Evolutionary conservation across 2,888 invertebrate species (phyloP).

Genomic region (Smittia sp.): DNA sequence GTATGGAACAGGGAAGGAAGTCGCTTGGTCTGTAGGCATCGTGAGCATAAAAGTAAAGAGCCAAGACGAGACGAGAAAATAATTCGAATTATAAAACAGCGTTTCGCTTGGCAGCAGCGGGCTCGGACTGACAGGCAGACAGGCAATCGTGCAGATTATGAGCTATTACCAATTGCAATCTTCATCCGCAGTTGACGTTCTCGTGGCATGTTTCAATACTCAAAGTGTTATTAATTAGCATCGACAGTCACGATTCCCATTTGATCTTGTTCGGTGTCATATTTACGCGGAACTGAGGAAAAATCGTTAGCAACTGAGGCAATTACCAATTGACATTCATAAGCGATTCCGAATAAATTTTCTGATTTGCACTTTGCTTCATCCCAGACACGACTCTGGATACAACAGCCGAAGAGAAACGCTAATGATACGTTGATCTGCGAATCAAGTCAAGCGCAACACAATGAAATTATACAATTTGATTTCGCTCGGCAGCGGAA

Average conservation of each 20-base stretch:
- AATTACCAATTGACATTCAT: conserved; percentile 34
- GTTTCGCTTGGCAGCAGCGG: not conserved
- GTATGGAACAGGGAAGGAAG: not conserved
- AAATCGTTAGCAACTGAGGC: not conserved
- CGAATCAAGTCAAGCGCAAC: conserved; percentile 40
- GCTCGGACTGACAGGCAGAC: not conserved
- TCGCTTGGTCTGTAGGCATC: not conserved
- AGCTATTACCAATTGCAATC: conserved; percentile 24
- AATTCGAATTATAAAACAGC: not conserved
- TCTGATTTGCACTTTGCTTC: conserved; percentile 8
- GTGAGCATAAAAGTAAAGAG: not conserved
- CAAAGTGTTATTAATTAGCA: conserved; percentile 22
- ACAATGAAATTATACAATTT: conserved; percentile 38
- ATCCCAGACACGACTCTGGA: not conserved
- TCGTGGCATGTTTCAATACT: not conserved
- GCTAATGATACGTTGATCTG: conserved; percentile 72
- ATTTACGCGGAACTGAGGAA: conserved; percentile 8
- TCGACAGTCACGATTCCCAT: conserved; percentile 29
- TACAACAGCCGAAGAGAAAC: conserved; percentile 80
- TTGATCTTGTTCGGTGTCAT: conserved; percentile 38
- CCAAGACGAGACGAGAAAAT: not conserved
- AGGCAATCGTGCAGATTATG: conserved; percentile 35
- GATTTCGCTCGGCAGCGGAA: conserved; percentile 17
- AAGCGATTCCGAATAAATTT: conserved; percentile 28
- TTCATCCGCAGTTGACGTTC: not conserved